Evolutionary conservation across 2,113 vertebrate species (phyloP).

Genomic region (Pterocles orientalis): DNA sequence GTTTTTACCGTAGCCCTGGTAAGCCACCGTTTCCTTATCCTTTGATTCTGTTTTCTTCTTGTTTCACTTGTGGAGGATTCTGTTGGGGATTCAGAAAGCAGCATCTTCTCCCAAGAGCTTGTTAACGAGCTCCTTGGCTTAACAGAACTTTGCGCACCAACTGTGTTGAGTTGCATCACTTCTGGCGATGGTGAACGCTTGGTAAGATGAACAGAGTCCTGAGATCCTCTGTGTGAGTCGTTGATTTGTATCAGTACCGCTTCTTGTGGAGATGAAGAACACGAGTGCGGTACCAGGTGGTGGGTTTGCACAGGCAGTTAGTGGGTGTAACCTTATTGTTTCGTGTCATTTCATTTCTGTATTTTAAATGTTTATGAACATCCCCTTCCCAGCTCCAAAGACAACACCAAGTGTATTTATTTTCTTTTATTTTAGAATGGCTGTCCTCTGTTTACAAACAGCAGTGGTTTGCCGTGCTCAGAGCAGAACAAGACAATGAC

Average conservation of each 20-base stretch:
- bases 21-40: not conserved
- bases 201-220: not conserved
- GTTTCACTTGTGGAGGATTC: not conserved
- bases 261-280: not conserved
- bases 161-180: not conserved
- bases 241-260: not conserved
- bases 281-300: fast-evolving
- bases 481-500: constrained; percentile 96
- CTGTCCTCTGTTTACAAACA: constrained; percentile 91
- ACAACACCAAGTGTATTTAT: not conserved
- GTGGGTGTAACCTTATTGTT: not conserved
- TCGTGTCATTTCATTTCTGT: not conserved
- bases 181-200: not conserved
- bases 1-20: not conserved
- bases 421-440: constrained; percentile 83
- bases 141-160: not conserved
- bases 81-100: not conserved
- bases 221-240: not conserved
- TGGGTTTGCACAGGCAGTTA: not conserved
- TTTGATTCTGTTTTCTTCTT: not conserved
- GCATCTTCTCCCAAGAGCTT: not conserved
- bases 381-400: not conserved
- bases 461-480: constrained; percentile 97
- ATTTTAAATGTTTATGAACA: not conserved
- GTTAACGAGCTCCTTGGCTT: not conserved